Conservation (phyloP, 2,797 vertebrate genomes). For the Mus minutoides region DNA sequence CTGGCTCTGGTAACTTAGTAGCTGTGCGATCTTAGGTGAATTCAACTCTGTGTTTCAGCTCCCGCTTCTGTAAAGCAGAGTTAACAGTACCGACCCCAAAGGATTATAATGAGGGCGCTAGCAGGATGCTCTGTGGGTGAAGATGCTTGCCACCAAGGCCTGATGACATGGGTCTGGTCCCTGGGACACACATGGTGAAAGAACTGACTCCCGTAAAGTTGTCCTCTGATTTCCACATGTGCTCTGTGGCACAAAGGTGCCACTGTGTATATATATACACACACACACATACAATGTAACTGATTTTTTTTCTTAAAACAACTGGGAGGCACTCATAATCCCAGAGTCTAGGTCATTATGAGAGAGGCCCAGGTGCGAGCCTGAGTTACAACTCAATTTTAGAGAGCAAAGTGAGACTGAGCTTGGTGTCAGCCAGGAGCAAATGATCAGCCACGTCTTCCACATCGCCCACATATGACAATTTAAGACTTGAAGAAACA, state of each 20-base stretch:
- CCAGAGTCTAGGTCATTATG: background rate
- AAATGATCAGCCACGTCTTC: background rate
- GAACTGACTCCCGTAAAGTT: background rate
- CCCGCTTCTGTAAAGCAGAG: background rate
- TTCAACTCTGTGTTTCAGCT: background rate
- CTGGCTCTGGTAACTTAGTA: background rate
- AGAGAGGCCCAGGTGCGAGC: background rate
- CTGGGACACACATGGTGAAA: background rate
- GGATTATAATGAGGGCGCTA: background rate
- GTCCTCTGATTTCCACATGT: background rate
- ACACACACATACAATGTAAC: background rate
- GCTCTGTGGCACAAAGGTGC: background rate
- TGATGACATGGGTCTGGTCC: background rate
- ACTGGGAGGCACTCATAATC: background rate
- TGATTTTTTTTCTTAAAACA: background rate
- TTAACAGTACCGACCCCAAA: background rate
- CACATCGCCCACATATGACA: rapidly evolving
- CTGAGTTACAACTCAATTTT: background rate
- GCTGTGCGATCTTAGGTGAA: background rate
- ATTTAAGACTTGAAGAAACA: background rate
- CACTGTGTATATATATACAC: background rate
- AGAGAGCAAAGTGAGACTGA: background rate
- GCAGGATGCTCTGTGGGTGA: background rate
- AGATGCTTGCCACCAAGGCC: background rate
- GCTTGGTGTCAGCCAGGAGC: background rate